Base-by-base conservation (phyloP, 2,888 invertebrate genomes). In the Timema cristinae region DNA sequence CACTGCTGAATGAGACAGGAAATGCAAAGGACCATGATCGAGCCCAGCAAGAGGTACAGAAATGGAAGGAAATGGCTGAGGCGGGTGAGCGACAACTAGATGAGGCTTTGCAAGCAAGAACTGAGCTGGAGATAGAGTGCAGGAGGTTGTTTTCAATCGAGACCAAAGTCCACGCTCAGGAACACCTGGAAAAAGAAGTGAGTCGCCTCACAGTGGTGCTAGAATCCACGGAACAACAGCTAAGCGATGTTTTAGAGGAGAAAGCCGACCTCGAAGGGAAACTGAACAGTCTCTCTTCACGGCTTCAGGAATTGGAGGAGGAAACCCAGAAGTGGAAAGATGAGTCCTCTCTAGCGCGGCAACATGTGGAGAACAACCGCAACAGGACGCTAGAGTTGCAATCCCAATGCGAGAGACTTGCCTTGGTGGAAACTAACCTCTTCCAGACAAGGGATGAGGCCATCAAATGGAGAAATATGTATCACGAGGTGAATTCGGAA, bases 61-160 rank as follows among this genome's bases (percentile, higher is more conserved):
- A 69, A 54, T 73, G 72, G 72, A 73, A 69, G 63, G 32, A 67
- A 11, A 71, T 69, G 69, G 71, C 69, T 47, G 51, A 71, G 50
- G 47, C 67, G 52, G 59, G 71, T n/a, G 75, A 74, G 50, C 70
- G 71, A 66, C 70, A 74, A 52, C 52, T 75, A 16, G 66, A 68
- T 61, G 68, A 69, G 52, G 54, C 69, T 0, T 9, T 67, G 10
- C 67, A 71, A 56, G 70, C 66, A 13, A 69, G 69, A 32, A 59
- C 11, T 11, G 71, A 70, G 59, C 52, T 76, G 51, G 73, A 75
- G 49, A 69, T 67, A 52, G 71, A 76, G 15, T 74, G 72, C 67
- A 66, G 48, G 48, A 50, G 69, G 49, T 69, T 74, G 5, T 70
- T 67, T 32, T 49, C 50, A 8, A 72, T 71, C 16, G 66, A 72